Conservation (phyloP, 1,140 invertebrate species). For the Drosophila lacteicornis region DNA sequence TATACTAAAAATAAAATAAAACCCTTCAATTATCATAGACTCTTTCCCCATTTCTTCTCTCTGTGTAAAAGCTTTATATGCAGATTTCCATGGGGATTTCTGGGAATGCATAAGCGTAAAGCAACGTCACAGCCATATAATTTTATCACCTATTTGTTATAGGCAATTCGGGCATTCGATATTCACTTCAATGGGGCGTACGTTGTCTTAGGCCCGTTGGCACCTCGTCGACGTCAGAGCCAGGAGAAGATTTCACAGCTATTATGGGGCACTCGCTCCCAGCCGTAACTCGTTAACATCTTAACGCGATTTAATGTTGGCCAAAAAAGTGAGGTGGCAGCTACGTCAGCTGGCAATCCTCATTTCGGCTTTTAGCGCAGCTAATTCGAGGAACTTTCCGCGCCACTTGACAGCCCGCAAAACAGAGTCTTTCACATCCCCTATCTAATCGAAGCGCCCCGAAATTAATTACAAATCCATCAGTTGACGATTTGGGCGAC, state of each 20-base stretch:
- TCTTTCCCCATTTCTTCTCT: neutral
- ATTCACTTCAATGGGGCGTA: neutral
- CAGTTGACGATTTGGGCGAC: constrained; percentile 58
- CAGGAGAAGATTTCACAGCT: constrained; percentile 18
- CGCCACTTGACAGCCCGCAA: constrained; percentile 17
- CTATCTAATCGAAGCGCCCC: constrained; percentile 55
- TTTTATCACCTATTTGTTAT: constrained; percentile 6
- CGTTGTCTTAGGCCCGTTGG: constrained; percentile 31
- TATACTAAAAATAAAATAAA: no score
- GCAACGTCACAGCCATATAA: constrained; percentile 1
- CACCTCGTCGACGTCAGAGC: constrained; percentile 15
- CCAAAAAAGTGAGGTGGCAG: constrained; percentile 12
- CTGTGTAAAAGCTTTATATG: constrained; percentile 20
- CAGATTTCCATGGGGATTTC: constrained; percentile 33
- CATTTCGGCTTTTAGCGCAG: constrained; percentile 30
- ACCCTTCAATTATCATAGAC: no score
- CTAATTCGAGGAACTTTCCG: constrained; percentile 45
- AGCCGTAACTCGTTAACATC: constrained; percentile 32
- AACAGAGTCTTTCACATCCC: constrained; percentile 26
- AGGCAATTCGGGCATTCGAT: neutral
- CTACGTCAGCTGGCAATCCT: constrained; percentile 20
- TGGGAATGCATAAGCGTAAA: neutral
- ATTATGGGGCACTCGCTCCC: constrained; percentile 2
- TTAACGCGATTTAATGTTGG: constrained; percentile 21
- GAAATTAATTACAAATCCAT: constrained; percentile 74